A percentile compares a stretch with the other conserved stretches of the same genome.
Evolutionary conservation across 2,888 invertebrate genomes (phyloP).

Genomic region (Atherix ibis): DNA sequence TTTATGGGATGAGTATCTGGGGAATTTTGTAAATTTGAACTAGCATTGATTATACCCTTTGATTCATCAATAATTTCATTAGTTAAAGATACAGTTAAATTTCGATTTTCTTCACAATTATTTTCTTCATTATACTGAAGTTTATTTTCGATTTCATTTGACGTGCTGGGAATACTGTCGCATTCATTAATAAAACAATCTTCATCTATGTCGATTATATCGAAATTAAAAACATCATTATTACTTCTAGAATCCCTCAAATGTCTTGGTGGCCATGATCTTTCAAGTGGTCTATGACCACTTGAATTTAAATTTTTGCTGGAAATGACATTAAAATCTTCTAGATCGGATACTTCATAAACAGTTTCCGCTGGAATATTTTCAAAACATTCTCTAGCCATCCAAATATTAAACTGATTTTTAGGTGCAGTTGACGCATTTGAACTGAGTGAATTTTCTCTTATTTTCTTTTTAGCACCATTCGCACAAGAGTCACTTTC

Average conservation of each 20-base stretch:
- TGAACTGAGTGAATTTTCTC: constrained; percentile 34
- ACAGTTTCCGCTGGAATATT: constrained; percentile 29
- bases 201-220: constrained; percentile 71
- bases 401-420: constrained; percentile 27
- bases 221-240: constrained; percentile 70
- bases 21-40: not conserved
- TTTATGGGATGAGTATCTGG: constrained; percentile 30
- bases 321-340: constrained; percentile 17
- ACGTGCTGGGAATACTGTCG: constrained; percentile 1
- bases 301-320: constrained; percentile 17
- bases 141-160: too few relatives aligned
- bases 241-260: constrained; percentile 44
- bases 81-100: not conserved
- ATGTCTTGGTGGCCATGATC: constrained; percentile 55
- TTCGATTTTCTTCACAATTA: constrained; percentile 1
- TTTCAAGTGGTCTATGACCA: constrained; percentile 57
- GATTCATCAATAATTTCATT: constrained; percentile 3
- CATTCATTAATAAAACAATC: constrained; percentile 8
- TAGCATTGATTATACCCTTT: constrained; percentile 22
- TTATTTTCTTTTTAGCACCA: constrained; percentile 50
- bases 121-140: too few relatives aligned
- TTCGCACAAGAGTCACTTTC: constrained; percentile 1
- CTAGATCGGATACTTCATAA: constrained; percentile 17
- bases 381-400: constrained; percentile 30
- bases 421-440: constrained; percentile 15